A percentile compares a stretch with the other conserved stretches of the same genome.
phyloP scores from a whole-genome alignment of 37 sponge, comb jelly and placozoan genomes.

The Beroe forskalii region DNA sequence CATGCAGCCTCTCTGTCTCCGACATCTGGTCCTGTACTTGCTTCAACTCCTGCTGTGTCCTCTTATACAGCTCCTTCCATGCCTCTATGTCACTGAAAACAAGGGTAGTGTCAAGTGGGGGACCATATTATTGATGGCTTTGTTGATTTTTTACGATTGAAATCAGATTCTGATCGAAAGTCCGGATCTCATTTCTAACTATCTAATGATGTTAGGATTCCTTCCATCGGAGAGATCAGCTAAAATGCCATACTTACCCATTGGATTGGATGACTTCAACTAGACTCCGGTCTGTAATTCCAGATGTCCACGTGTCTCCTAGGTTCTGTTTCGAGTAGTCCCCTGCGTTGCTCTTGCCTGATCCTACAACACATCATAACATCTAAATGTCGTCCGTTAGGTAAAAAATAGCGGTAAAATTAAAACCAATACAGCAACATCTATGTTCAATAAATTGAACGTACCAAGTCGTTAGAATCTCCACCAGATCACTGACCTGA shows the following conservation, averaged over 20 bases:
- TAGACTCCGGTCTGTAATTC: conserved; percentile 4
- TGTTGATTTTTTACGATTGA: no score
- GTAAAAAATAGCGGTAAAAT: no score
- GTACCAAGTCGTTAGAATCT: no score
- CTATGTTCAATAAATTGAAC: no score
- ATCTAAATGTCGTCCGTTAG: no score
- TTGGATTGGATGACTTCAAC: conserved; percentile 37
- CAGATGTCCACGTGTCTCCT: conserved; percentile 52
- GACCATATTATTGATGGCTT: no score
- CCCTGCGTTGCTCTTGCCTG: background rate
- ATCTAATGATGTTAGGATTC: background rate
- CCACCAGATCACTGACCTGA: no score
- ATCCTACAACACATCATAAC: background rate
- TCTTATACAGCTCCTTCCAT: conserved; percentile 61
- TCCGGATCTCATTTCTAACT: background rate
- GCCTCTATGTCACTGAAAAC: conserved; percentile 50
- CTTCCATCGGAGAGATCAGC: no score
- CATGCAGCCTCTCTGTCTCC: conserved; percentile 29
- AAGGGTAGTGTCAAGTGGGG: background rate
- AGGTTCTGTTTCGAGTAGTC: conserved; percentile 34
- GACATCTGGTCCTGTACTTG: conserved; percentile 42
- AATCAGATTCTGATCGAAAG: background rate
- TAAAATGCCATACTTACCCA: no score
- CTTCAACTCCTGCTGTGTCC: conserved; percentile 21
- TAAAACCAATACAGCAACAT: no score